These are phyloP conservation scores for Polyommatus icarus DNA, from an alignment of 2,888 invertebrate species.

Conservation along the genomic window DNA sequence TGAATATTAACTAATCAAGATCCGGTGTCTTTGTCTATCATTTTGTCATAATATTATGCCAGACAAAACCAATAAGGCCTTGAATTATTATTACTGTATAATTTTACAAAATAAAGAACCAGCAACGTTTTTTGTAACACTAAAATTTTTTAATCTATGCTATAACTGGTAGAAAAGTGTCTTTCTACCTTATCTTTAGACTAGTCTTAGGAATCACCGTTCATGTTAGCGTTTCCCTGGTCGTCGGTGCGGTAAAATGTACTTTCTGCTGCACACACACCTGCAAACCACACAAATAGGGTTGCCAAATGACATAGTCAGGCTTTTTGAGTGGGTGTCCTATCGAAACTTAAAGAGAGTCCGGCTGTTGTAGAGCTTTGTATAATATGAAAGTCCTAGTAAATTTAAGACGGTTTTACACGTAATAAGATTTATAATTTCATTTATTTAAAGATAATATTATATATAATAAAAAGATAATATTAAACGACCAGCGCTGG, in stretches of 20 bases:
- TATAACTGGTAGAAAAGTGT: background rate
- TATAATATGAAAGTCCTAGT: constrained; percentile 49
- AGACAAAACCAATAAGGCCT: no score
- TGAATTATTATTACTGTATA: background rate
- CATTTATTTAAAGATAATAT: no score
- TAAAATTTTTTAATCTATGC: background rate
- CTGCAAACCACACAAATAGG: constrained; percentile 41
- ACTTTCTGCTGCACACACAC: constrained; percentile 69
- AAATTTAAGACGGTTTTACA: no score
- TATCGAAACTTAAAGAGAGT: no score
- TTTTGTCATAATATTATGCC: no score
- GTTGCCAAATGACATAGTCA: constrained; percentile 8
- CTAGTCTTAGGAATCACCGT: constrained; percentile 34
- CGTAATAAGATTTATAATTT: no score
- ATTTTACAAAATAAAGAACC: background rate
- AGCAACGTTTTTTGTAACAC: background rate
- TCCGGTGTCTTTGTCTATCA: no score
- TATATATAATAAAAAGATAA: no score
- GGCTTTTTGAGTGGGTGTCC: no score
- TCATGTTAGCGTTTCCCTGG: constrained; percentile 65
- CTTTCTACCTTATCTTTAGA: constrained; percentile 45
- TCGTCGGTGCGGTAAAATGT: constrained; percentile 70
- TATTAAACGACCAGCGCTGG: no score
- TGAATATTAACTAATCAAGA: background rate
- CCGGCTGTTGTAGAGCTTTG: no score